Percentiles rank a stretch among this genome's conserved stretches.
Evolutionary conservation across 2,888 invertebrate species (phyloP).

Genomic region (Pyrocoelia pectoralis): DNA sequence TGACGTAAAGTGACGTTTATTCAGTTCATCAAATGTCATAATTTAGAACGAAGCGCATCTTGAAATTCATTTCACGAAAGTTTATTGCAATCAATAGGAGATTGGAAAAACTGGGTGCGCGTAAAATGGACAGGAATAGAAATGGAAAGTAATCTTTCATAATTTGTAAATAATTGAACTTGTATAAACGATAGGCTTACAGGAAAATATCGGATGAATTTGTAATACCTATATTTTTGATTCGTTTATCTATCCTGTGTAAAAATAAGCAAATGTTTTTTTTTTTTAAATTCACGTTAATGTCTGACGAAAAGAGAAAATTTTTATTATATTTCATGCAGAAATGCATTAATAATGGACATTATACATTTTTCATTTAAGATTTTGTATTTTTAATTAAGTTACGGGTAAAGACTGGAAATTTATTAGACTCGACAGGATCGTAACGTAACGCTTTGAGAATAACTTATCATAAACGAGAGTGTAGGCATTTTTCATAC

Average conservation of each 20-base stretch:
- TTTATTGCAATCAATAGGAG: conserved; percentile 9
- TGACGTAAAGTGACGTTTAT: no score
- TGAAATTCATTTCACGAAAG: conserved; percentile 6
- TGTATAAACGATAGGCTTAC: not conserved
- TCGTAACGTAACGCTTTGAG: not conserved
- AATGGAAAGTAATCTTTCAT: conserved; percentile 3
- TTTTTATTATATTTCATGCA: no score
- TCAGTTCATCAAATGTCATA: no score
- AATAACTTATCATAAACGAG: not conserved
- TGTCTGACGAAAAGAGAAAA: no score
- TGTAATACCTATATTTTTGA: no score
- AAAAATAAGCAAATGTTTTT: no score
- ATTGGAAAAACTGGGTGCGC: conserved; percentile 4
- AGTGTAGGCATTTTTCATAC: conserved; percentile 1
- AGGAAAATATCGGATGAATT: no score
- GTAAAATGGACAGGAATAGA: conserved; percentile 4
- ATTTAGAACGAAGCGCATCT: not conserved
- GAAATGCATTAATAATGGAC: no score
- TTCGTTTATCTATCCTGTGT: no score
- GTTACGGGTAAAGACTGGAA: not conserved
- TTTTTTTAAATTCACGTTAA: no score
- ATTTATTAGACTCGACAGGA: not conserved
- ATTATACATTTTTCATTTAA: not conserved
- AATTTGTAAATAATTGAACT: conserved; percentile 6
- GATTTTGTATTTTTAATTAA: not conserved